Percentiles rank a stretch among this genome's conserved stretches.
These are phyloP conservation scores for Drosophila persimilis DNA, from an alignment of 1,140 invertebrate genomes.

Conservation along the genomic window DNA sequence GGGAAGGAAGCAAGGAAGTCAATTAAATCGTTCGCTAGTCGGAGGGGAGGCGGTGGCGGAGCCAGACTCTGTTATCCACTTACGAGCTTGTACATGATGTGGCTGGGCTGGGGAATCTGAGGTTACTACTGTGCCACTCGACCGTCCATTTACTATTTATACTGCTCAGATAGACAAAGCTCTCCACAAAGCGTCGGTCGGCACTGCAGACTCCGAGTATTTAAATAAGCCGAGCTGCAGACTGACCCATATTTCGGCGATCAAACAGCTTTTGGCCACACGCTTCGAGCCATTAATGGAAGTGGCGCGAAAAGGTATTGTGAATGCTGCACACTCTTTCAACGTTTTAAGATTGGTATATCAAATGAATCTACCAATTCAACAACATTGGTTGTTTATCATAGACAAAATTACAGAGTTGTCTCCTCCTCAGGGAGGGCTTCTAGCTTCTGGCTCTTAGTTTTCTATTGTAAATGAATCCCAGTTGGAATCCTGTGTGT, in stretches of 20 bases:
- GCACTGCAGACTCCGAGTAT: constrained; percentile 42
- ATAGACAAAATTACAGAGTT: too few relatives aligned
- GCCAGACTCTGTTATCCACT: constrained; percentile 28
- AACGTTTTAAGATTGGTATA: not conserved
- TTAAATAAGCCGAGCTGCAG: constrained; percentile 47
- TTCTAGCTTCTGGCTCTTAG: too few relatives aligned
- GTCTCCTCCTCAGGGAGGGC: too few relatives aligned
- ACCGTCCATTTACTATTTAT: constrained; percentile 58
- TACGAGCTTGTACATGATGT: constrained; percentile 69
- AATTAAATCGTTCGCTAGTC: constrained; percentile 11
- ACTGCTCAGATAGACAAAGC: constrained; percentile 32
- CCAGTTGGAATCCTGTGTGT: too few relatives aligned
- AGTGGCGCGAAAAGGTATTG: constrained; percentile 2
- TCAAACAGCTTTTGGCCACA: constrained; percentile 41
- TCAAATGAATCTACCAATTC: too few relatives aligned
- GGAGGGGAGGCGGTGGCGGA: not conserved
- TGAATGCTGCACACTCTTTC: constrained; percentile 17
- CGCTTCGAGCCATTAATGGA: constrained; percentile 41
- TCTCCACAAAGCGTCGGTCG: constrained; percentile 12
- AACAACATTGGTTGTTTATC: too few relatives aligned
- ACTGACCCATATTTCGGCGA: constrained; percentile 45
- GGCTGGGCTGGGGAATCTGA: constrained; percentile 25
- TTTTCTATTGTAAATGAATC: too few relatives aligned
- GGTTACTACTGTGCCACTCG: constrained; percentile 40
- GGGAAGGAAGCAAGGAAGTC: constrained; percentile 6